Percentiles rank a stretch among this genome's conserved stretches.
Evolutionary conservation across 2,113 vertebrate genomes (phyloP).

Genomic region (Callipepla californica): DNA sequence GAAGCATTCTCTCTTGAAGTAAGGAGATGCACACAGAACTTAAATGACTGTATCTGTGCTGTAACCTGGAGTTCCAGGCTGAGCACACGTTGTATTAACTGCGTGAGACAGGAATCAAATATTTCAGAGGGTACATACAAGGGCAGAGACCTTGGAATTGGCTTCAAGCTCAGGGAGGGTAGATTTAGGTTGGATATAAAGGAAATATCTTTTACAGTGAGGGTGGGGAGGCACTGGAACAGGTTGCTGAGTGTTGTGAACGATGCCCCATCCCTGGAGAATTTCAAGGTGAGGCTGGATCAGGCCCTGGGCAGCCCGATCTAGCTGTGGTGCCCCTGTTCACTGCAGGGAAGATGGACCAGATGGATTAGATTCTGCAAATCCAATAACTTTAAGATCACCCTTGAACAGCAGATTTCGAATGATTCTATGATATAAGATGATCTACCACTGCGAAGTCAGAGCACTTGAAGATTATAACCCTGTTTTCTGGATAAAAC

Average conservation of each 20-base stretch:
- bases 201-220: too few relatives aligned
- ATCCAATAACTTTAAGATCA: background rate
- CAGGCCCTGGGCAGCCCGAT: too few relatives aligned
- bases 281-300: too few relatives aligned
- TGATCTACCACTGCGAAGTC: background rate
- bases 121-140: background rate
- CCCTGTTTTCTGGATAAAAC: background rate
- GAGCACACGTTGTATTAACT: background rate
- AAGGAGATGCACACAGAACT: background rate
- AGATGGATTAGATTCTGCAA: too few relatives aligned
- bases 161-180: too few relatives aligned
- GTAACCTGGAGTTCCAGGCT: rapidly evolving
- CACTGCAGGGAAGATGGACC: too few relatives aligned
- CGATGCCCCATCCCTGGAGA: too few relatives aligned
- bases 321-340: too few relatives aligned
- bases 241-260: too few relatives aligned
- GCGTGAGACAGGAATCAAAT: background rate
- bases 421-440: background rate
- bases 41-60: background rate
- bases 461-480: background rate
- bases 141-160: background rate
- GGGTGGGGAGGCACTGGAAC: too few relatives aligned
- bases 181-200: too few relatives aligned
- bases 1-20: background rate
- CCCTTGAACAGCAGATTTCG: background rate